Evolutionary conservation across 2,797 vertebrate genomes (phyloP), one percentile per base, ranked within the genome.

Genomic region (Typhlichthys eigenmanni): DNA sequence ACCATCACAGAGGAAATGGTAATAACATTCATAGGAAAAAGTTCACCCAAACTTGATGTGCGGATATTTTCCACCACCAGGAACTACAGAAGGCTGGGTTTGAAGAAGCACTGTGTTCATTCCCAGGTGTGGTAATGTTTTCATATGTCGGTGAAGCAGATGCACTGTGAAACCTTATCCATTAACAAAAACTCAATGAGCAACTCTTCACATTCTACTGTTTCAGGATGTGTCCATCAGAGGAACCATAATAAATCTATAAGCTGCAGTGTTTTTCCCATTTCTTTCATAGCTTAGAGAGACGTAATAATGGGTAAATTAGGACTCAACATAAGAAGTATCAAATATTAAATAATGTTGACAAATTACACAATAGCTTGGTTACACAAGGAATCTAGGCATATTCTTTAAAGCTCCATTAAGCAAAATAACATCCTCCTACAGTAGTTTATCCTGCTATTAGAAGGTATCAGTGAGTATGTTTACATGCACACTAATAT

Each of bases 101-200:
- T 82, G 85, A 85, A 66, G 75, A 85, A 83, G 80, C 29, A 71
- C 69, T 72, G 80, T 75, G 69, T 43, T 58, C 38, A 64, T 83
- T 62, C 58, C 58, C 61, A 85, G 74, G 64, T 80, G 84, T 71
- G 81, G 81, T 84, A 76, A 84, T 85, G 79, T 83, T 86, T 83
- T 88, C 74, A 83, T 81, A 85, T 87, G 84, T 86, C 82, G 78
- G 79, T 67, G 75, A 67, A 72, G 60, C 59, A 72, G 58, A 83
- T 55, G 71, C 11, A 38, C 81, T 72, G 79, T 79, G 70, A 87
- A 87, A 87, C 85, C 84, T 79, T 82, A 85, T 85, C 83, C 81
- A 32, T 72, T 73, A 74, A 75, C 83, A 78, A 81, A 49, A 58
- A 75, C 68, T 29, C 34, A 50, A 34, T 29, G 63, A 19, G 70